Evolutionary conservation across 2,888 invertebrate species (phyloP).

Genomic region (Hirtodrosophila duncani): DNA sequence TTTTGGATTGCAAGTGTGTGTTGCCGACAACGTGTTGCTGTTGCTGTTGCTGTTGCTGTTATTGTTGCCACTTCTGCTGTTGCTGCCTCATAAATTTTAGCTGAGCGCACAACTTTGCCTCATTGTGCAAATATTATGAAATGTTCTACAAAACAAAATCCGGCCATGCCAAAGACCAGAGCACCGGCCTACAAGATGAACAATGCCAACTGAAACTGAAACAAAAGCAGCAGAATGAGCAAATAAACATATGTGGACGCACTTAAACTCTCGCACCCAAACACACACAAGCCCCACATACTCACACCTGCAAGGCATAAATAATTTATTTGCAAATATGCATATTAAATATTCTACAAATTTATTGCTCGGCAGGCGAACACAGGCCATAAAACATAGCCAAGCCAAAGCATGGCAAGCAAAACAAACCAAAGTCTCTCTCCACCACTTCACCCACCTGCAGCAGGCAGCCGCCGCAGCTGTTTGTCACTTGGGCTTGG

Average conservation of each 20-base stretch:
- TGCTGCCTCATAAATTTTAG: conserved; percentile 25
- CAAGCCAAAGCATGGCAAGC: conserved; percentile 36
- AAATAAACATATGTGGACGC: conserved; percentile 30
- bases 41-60: conserved; percentile 7
- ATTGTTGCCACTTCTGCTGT: conserved; percentile 13
- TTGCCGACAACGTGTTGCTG: conserved; percentile 27
- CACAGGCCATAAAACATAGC: conserved; percentile 38
- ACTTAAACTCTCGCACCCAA: conserved; percentile 18
- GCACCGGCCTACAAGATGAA: no score
- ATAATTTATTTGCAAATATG: conserved; percentile 58
- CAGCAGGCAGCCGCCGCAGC: conserved; percentile 34
- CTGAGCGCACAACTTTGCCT: conserved; percentile 7
- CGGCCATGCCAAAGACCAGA: no score
- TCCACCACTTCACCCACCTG: conserved; percentile 2
- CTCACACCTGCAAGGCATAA: conserved; percentile 41
- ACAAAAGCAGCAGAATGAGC: conserved; percentile 16
- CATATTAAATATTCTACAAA: conserved; percentile 66
- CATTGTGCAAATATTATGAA: conserved; percentile 24
- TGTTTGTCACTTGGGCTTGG: conserved; percentile 31
- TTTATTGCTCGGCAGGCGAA: conserved; percentile 49
- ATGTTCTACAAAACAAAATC: conserved; percentile 12
- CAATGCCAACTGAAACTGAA: conserved; percentile 30
- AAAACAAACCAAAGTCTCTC: conserved; percentile 28
- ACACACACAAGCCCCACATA: conserved; percentile 1
- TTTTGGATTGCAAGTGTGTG: not conserved